A percentile compares a stretch with the other conserved stretches of the same genome.
Evolutionary conservation across 37 sponge, comb jelly and placozoan species (phyloP).

Genomic region (Hormiphora californensis): DNA sequence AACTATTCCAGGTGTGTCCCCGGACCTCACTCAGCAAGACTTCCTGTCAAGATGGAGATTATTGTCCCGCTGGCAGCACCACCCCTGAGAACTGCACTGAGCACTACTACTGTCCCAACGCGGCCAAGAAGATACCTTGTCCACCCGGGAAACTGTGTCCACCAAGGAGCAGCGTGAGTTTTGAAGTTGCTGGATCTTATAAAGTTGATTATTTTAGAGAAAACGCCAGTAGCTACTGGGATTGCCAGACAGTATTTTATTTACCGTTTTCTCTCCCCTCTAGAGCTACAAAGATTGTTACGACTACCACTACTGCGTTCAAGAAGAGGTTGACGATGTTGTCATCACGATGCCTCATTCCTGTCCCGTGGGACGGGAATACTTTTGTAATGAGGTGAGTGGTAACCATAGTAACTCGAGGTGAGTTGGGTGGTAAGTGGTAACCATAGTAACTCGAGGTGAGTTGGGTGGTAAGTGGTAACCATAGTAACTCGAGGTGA

Average conservation of each 20-base stretch:
- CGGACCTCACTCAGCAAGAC: background rate
- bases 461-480: no score
- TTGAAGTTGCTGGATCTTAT: background rate
- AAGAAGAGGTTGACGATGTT: background rate
- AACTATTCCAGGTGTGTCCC: constrained; percentile 1
- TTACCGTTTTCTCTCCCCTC: background rate
- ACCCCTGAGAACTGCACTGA: background rate
- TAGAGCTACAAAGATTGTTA: constrained; percentile 9
- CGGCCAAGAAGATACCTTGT: background rate
- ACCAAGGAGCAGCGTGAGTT: background rate
- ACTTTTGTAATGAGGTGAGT: background rate
- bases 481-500: no score
- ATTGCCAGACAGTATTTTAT: background rate
- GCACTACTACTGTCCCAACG: background rate
- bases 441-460: no score
- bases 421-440: no score
- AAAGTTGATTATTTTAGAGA: background rate
- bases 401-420: no score
- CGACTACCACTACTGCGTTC: background rate
- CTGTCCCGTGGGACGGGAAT: constrained; percentile 27
- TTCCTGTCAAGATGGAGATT: constrained; percentile 47
- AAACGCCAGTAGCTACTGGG: background rate
- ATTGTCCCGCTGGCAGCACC: constrained; percentile 56
- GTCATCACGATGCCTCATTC: background rate
- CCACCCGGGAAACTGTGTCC: constrained; percentile 5